phyloP scores from a whole-genome alignment of 2,888 invertebrate genomes.

The Abrostola tripartita region DNA sequence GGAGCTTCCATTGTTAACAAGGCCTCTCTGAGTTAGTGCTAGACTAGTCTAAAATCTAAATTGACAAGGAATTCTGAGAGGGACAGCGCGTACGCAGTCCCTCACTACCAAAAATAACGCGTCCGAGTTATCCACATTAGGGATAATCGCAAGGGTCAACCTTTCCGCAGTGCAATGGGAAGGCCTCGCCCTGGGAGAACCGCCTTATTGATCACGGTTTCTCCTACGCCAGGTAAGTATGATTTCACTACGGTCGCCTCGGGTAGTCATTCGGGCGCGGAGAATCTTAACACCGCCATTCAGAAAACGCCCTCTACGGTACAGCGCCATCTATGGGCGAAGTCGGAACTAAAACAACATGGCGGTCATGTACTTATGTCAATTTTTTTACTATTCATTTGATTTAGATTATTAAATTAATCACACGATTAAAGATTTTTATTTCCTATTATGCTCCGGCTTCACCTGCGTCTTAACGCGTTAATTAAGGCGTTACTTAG shows the following conservation, averaged over 20 bases:
- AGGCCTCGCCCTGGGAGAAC: conserved; percentile 23
- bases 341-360: neutral
- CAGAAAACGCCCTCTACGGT: neutral
- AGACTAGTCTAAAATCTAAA: too few species aligned
- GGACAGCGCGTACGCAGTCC: conserved; percentile 1
- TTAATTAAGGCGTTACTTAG: too few species aligned
- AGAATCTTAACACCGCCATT: conserved; percentile 1
- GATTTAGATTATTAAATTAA: too few species aligned
- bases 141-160: conserved; percentile 25
- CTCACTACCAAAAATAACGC: too few species aligned
- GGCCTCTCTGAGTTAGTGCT: too few species aligned
- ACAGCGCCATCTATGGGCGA: conserved; percentile 1
- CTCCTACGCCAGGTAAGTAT: conserved; percentile 2
- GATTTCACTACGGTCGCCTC: neutral
- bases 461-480: too few species aligned
- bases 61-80: conserved; percentile 1
- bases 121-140: conserved; percentile 21
- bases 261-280: neutral
- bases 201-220: conserved; percentile 10
- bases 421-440: too few species aligned
- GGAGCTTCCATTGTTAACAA: too few species aligned
- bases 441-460: too few species aligned
- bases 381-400: too few species aligned
- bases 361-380: neutral
- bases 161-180: conserved; percentile 23